Evolutionary conservation across 2,888 invertebrate species (phyloP), one percentile per base, ranked within the genome.

Genomic region (Eudiplozoon nipponicum): DNA sequence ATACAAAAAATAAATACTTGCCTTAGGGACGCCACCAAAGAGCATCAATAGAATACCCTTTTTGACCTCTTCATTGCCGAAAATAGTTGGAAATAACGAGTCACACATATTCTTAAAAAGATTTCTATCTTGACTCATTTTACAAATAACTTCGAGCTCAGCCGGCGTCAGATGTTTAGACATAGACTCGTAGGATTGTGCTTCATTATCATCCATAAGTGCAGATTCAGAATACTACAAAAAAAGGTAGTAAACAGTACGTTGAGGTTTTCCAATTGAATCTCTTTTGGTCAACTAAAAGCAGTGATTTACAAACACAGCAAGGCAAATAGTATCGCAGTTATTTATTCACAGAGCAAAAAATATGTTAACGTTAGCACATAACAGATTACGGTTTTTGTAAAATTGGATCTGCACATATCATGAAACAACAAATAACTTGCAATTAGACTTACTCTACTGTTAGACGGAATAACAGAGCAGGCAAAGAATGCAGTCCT

Each of bases 51-150:
- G 62, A 39, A 90, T 71, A 1, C 68, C 68, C 51, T 65, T 54
- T 57, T 98, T 98, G 0, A 98, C 75, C 57, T 90, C 86, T 48
- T 80, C 84, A 56, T 76, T 81, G 1, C 84, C 94, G 52, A 86
- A 81, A 48, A 98, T 72, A 29, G 84, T 73, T 0, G 94, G 86
- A 52, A 98, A 98, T 34, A 94, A 64, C 52, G 78, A 74, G 38
- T 68, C 68, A 33, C 78, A 76, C 39, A 98, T 63, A 57, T 94
- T 81, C 48, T 70, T 67, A 57, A 80, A 81, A 0, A 98, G 62
- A 47, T 63, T 60, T 56, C 73, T 74, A 55, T 98, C 94, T 39
- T 72, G 69, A n/a, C 76, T 77, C 86, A 90, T 90, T 51, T 78
- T 75, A 51, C 78, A 81, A 42, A 90, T 71, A 61, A 75, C 77